phyloP scores from a whole-genome alignment of 37 sponge, comb jelly and placozoan genomes.

The Dysidea cf. avara region DNA sequence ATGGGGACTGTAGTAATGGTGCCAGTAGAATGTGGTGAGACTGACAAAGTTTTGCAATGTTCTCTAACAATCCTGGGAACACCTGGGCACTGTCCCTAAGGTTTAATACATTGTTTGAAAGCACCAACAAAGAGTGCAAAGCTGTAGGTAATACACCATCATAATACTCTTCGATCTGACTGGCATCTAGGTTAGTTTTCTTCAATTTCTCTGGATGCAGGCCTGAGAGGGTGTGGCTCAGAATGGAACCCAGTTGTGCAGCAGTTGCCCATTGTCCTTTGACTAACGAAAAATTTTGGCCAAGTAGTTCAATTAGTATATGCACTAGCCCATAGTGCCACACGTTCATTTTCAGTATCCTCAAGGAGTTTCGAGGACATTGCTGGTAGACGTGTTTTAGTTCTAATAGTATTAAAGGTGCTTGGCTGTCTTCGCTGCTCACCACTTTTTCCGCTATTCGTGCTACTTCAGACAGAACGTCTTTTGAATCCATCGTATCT shows the following conservation, averaged over 20 bases:
- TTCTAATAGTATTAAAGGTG: no score
- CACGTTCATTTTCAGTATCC: background rate
- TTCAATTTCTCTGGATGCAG: constrained; percentile 25
- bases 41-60: constrained; percentile 2
- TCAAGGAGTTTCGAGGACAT: no score
- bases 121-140: constrained; percentile 51
- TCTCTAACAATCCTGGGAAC: background rate
- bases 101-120: constrained; percentile 51
- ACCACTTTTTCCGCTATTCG: no score
- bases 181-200: background rate
- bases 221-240: constrained; percentile 19
- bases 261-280: constrained; percentile 53
- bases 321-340: constrained; percentile 65
- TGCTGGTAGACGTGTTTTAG: no score
- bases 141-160: constrained; percentile 58
- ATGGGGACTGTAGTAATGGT: constrained; percentile 61
- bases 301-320: constrained; percentile 41
- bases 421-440: no score
- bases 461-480: no score
- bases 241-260: constrained; percentile 34
- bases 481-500: no score
- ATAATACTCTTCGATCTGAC: constrained; percentile 44
- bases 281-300: constrained; percentile 39
- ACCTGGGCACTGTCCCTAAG: background rate
- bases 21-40: constrained; percentile 20